Evolutionary conservation across 1,140 invertebrate genomes (phyloP).

Genomic region (Platyura marginata): DNA sequence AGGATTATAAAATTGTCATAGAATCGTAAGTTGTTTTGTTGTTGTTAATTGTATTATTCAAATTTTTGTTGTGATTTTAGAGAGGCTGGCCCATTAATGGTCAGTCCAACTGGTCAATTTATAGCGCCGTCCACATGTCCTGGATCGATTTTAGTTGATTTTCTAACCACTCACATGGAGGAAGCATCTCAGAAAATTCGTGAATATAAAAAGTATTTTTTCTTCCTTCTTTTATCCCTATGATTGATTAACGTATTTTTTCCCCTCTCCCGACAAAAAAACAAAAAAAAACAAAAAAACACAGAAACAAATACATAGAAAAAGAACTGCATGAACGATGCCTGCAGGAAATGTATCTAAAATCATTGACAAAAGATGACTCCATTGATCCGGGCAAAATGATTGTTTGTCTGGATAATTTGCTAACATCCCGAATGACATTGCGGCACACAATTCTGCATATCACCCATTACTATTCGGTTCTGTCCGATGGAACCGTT

Average conservation of each 20-base stretch:
- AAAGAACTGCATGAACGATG: constrained; percentile 45
- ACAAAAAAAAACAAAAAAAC: too few species aligned
- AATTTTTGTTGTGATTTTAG: constrained; percentile 23
- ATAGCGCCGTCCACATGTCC: constrained; percentile 81
- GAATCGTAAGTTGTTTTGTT: constrained; percentile 50
- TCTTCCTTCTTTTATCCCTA: too few species aligned
- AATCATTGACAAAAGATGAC: constrained; percentile 66
- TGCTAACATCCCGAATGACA: constrained; percentile 34
- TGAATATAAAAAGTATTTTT: constrained; percentile 51
- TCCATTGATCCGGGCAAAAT: constrained; percentile 76
- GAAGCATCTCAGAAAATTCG: constrained; percentile 47
- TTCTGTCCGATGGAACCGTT: constrained; percentile 73
- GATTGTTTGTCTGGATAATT: constrained; percentile 59
- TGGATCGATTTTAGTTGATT: constrained; percentile 62
- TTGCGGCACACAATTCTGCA: constrained; percentile 39
- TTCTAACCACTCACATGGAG: constrained; percentile 58
- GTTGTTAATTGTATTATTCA: constrained; percentile 4
- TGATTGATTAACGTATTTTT: too few species aligned
- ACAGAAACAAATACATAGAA: constrained; percentile 62
- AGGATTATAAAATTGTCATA: constrained; percentile 69
- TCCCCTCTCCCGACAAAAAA: too few species aligned
- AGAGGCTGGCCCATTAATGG: constrained; percentile 77
- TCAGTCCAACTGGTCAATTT: constrained; percentile 84
- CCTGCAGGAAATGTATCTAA: constrained; percentile 41
- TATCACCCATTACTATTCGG: constrained; percentile 80